Evolutionary conservation across 2,113 vertebrate genomes (phyloP), one percentile per base, ranked within the genome.

Genomic region (Hiodon alosoides): DNA sequence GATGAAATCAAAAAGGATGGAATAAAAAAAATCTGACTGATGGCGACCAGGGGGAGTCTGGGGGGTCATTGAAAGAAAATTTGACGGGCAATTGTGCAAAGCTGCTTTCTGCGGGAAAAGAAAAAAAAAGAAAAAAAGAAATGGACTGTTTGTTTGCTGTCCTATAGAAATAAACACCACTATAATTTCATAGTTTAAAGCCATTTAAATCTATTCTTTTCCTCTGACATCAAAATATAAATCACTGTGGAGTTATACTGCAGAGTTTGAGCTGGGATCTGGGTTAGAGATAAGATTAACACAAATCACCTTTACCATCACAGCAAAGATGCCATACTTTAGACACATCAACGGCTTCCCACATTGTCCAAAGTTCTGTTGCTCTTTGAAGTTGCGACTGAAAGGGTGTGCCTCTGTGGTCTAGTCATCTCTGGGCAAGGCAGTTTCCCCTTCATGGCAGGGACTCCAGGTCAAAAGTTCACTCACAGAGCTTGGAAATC

Each of bases 151-250:
- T 70, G 17, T 58, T 70, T 70, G 53, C 69, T 70, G 52, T 51
- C 16, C 17, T 13, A 16, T n/a, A 10, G 31, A 51, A 70, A 55
- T 31, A 70, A 52, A 55, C 53, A 31, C 17, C 46, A 55, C 8
- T 16, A 57, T 52, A 13, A n/a, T 16, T 11, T 57, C 6, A 6
- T 57, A 51, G 66, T n/a, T 68, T 68, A 14, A 14, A 50, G 48
- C 47, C 66, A 68, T 67, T 67, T 51, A 68, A 68, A 51, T 47
- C 4, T 50, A 50, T 68, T 68, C 66, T 52, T 6, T 47, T 47
- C 50, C 48, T 68, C 66, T 68, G 66, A 68, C 48, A 68, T 67
- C 65, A 67, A 67, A 67, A 48, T 67, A 67, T 50, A 47, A 67
- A 68, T 68, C 13, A 6, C 2, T 68, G 66, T 31, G 31, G 31